A percentile compares a stretch with the other conserved stretches of the same genome.
Evolutionary conservation across 35 echinoderm and acorn worm species (phyloP).

Genomic region (Acanthaster planci): DNA sequence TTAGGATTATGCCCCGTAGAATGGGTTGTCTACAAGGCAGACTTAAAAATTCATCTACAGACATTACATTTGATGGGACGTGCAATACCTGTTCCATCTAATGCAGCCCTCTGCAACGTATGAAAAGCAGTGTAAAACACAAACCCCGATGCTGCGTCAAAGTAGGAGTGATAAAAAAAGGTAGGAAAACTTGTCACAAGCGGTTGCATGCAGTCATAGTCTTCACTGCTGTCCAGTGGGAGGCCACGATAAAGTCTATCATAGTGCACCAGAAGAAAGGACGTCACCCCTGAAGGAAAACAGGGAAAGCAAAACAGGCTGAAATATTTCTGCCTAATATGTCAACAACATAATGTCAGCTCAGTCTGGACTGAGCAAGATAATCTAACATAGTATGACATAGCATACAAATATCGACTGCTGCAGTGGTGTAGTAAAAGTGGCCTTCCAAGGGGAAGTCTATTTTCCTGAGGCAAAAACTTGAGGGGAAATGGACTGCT

Average conservation of each 20-base stretch:
- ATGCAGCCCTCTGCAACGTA: background rate
- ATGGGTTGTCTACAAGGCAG: too few species aligned
- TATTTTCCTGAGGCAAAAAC: too few species aligned
- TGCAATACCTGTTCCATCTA: constrained; percentile 3
- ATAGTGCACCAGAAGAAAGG: background rate
- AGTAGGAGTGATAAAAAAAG: background rate
- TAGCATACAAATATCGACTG: too few species aligned
- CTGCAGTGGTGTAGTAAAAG: too few species aligned
- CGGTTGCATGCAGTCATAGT: constrained; percentile 7
- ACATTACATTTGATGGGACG: background rate
- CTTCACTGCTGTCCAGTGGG: background rate
- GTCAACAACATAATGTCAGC: too few species aligned
- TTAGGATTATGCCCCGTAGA: too few species aligned
- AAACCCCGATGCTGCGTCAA: background rate
- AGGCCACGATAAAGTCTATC: background rate
- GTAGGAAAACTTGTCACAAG: background rate
- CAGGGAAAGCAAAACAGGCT: background rate
- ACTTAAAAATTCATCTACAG: too few species aligned
- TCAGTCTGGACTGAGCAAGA: too few species aligned
- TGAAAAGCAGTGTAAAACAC: background rate
- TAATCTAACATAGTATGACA: too few species aligned
- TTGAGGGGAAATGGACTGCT: too few species aligned
- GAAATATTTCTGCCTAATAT: too few species aligned
- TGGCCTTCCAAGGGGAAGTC: too few species aligned
- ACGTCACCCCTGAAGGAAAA: background rate